Conservation (phyloP, 2,797 vertebrate species). For the Helicolenus hilgendorfi region DNA sequence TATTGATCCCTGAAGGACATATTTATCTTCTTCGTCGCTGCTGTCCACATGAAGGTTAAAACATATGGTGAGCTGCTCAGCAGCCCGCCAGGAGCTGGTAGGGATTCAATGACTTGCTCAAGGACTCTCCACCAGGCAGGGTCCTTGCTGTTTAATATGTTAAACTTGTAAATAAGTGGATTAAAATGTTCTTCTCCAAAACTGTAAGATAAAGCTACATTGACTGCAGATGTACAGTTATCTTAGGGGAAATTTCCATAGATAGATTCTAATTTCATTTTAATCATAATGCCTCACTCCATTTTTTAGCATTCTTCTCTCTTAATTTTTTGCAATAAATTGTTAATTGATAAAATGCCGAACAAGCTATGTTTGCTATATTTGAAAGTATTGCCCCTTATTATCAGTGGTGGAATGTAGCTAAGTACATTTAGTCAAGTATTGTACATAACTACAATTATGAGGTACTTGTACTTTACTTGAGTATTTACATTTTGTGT, state of each 20-base stretch:
- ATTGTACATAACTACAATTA: too few species aligned
- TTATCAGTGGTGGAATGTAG: too few species aligned
- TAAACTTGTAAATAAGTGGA: not conserved
- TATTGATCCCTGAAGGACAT: slow-evolving; percentile 52
- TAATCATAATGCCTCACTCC: not conserved
- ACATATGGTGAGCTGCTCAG: slow-evolving; percentile 3
- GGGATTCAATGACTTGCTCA: not conserved
- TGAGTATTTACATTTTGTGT: too few species aligned
- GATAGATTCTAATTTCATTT: not conserved
- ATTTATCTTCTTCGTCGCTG: slow-evolving; percentile 18
- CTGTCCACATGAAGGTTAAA: slow-evolving; percentile 44
- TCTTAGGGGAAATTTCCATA: too few species aligned
- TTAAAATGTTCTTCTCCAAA: not conserved
- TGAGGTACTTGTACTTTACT: too few species aligned
- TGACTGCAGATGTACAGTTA: not conserved
- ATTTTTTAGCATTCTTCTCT: not conserved
- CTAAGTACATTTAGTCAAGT: too few species aligned
- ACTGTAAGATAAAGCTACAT: not conserved
- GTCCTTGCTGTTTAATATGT: not conserved
- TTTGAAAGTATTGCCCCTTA: not conserved
- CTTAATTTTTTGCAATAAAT: not conserved
- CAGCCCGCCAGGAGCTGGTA: not conserved
- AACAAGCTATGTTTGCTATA: not conserved
- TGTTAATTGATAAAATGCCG: not conserved
- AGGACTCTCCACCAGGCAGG: not conserved